phyloP scores from a whole-genome alignment of 2,888 invertebrate genomes.

The Drosophila yooni region DNA sequence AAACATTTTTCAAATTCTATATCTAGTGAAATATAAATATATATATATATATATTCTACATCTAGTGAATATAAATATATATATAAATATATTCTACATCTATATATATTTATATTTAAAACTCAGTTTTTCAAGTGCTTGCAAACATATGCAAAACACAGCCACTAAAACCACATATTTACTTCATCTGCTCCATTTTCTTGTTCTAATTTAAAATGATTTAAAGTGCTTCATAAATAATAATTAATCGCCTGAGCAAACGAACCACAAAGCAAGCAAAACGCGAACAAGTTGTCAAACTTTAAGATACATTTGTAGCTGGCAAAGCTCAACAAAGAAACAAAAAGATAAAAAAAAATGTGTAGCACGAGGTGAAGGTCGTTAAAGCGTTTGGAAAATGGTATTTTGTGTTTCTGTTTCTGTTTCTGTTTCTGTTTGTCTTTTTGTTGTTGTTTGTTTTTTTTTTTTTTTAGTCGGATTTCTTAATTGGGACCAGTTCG shows the following conservation, averaged over 20 bases:
- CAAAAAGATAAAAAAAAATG: slow-evolving; percentile 7
- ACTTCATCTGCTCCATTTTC: background rate
- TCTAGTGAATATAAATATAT: background rate
- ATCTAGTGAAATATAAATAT: background rate
- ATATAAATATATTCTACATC: too few species aligned
- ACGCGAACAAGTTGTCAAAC: slow-evolving; percentile 18
- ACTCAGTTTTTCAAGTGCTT: background rate
- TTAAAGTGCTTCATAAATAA: background rate
- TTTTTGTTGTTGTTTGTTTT: background rate
- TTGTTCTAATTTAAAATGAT: background rate
- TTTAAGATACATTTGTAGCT: slow-evolving; percentile 24
- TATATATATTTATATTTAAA: background rate
- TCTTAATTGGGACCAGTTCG: slow-evolving; percentile 21
- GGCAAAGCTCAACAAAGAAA: background rate
- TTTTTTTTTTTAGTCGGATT: slow-evolving; percentile 3
- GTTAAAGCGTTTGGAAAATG: slow-evolving; percentile 44
- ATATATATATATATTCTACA: background rate
- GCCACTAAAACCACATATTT: background rate
- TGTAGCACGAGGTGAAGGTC: slow-evolving; percentile 73
- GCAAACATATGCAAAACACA: background rate
- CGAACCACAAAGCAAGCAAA: slow-evolving; percentile 20
- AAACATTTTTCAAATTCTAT: too few species aligned
- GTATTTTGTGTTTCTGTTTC: slow-evolving; percentile 30
- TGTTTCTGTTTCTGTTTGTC: background rate
- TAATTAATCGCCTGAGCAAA: background rate